Conservation (phyloP, 2,113 vertebrate genomes). For the Butastur rufipennis region DNA sequence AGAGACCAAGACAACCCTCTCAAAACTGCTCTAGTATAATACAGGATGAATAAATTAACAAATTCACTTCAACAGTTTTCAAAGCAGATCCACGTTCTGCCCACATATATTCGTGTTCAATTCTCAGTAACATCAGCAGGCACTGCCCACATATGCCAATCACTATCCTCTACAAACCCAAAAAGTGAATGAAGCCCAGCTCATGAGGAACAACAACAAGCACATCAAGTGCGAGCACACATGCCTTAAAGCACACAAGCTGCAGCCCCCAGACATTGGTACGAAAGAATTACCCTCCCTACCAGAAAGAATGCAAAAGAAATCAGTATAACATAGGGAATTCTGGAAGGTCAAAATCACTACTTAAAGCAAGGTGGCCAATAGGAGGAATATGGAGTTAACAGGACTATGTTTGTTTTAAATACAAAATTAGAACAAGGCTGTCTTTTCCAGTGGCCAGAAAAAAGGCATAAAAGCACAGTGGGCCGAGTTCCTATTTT, state of each 20-base stretch:
- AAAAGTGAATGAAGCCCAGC: not conserved
- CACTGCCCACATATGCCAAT: not conserved
- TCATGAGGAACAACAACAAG: not conserved
- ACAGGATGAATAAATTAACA: conserved; percentile 13
- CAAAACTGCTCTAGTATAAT: not conserved
- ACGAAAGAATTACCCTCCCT: not conserved
- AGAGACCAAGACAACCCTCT: not conserved
- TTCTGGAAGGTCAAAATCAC: not conserved
- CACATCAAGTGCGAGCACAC: not conserved
- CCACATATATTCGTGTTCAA: fast-evolving
- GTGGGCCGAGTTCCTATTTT: not conserved
- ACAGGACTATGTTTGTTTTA: not conserved
- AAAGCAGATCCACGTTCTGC: not conserved
- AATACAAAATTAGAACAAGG: not conserved
- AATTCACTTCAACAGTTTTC: not conserved
- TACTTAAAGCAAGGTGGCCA: not conserved
- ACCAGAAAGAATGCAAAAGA: not conserved
- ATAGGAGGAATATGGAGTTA: not conserved
- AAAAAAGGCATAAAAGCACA: not conserved
- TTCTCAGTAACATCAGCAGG: not conserved
- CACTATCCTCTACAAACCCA: not conserved
- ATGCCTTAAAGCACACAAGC: not conserved
- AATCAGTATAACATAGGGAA: not conserved
- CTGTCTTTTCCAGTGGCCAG: not conserved
- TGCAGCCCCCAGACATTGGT: not conserved